These are phyloP conservation scores for Ceyx cyanopectus DNA, from an alignment of 2,113 vertebrate genomes.

Conservation along the genomic window DNA sequence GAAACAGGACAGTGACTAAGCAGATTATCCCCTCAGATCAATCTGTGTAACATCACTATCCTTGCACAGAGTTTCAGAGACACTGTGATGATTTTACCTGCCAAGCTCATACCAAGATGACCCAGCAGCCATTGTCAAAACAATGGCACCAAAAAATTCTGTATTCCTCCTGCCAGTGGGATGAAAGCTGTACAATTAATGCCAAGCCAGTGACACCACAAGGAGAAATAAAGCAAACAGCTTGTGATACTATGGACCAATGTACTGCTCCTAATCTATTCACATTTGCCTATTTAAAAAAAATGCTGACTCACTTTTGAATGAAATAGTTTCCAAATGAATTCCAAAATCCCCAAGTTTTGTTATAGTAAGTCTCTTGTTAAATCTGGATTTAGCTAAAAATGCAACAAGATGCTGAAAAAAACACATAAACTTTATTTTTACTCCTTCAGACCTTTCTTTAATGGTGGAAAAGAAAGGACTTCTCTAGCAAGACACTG, in stretches of 20 bases:
- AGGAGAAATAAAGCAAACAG: conserved; percentile 74
- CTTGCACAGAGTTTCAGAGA: not conserved
- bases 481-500: not conserved
- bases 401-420: not conserved
- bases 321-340: too few relatives aligned
- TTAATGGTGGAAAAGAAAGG: not conserved
- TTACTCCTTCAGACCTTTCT: not conserved
- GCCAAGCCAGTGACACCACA: conserved; percentile 54
- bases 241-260: conserved; percentile 20
- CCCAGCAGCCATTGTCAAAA: conserved; percentile 23
- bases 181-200: conserved; percentile 67
- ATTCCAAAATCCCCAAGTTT: not conserved
- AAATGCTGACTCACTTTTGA: conserved; percentile 29
- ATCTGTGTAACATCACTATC: not conserved
- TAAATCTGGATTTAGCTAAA: not conserved
- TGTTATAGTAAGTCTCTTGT: not conserved
- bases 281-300: not conserved
- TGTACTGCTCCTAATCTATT: not conserved
- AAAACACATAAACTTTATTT: not conserved
- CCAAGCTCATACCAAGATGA: not conserved
- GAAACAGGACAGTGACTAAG: not conserved
- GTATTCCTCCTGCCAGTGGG: conserved; percentile 27
- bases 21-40: not conserved
- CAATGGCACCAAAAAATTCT: conserved; percentile 24
- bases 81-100: not conserved